Conservation (phyloP, 1,140 invertebrate genomes). For the Listronotus oregonensis region DNA sequence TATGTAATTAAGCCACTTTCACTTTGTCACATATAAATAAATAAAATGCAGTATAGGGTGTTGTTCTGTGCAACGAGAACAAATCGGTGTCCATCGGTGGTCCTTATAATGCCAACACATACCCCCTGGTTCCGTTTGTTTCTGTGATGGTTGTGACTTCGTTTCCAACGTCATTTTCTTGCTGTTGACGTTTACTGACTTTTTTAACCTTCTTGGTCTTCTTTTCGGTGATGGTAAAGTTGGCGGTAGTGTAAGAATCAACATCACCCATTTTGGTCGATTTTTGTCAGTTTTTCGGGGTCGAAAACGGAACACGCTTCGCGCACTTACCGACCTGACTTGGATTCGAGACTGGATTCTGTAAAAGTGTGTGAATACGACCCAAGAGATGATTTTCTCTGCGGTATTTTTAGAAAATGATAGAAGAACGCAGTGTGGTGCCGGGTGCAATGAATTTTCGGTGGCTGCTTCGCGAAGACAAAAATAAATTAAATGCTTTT, state of each 20-base stretch:
- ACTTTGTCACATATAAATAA: neutral
- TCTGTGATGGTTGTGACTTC: conserved; percentile 83
- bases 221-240: conserved; percentile 80
- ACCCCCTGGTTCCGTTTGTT: conserved; percentile 72
- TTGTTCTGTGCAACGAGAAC: conserved; percentile 6
- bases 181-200: conserved; percentile 78
- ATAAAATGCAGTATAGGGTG: conserved; percentile 4
- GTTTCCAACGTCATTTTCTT: conserved; percentile 68
- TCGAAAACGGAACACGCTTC: conserved; percentile 27
- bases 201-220: conserved; percentile 90
- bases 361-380: conserved; percentile 49
- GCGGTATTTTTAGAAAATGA: conserved; percentile 57
- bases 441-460: conserved; percentile 46
- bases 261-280: conserved; percentile 76
- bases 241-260: conserved; percentile 74
- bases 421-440: conserved; percentile 53
- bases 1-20: neutral
- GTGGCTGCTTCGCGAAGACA: conserved; percentile 23
- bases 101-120: conserved; percentile 67
- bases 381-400: conserved; percentile 44
- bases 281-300: conserved; percentile 16
- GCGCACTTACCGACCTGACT: conserved; percentile 43
- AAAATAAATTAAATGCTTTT: conserved; percentile 42
- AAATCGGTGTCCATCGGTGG: conserved; percentile 5
- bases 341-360: conserved; percentile 48